These are phyloP conservation scores for Apotomis capreana DNA, from an alignment of 2,888 invertebrate genomes.

Conservation along the genomic window DNA sequence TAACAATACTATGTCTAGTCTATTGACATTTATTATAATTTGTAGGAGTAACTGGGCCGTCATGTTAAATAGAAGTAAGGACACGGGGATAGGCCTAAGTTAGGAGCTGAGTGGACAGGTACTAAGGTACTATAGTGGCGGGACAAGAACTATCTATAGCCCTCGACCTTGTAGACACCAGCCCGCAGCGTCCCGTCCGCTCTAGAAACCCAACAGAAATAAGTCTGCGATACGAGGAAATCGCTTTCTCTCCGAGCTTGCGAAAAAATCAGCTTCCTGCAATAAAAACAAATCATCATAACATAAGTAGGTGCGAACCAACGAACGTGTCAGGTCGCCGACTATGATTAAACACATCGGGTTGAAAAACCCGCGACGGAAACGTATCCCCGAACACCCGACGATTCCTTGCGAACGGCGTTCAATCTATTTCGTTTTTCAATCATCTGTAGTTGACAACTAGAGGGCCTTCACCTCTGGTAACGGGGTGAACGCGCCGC, in stretches of 20 bases:
- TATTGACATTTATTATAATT: background rate
- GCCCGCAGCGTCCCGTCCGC: conserved; percentile 25
- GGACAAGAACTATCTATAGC: conserved; percentile 51
- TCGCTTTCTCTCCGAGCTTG: conserved; percentile 24
- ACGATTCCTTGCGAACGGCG: conserved; percentile 24
- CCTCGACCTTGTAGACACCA: conserved; percentile 38
- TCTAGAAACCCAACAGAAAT: conserved; percentile 36
- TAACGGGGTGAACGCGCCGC: conserved; percentile 37
- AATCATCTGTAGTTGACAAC: conserved; percentile 45
- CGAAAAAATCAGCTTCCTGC: conserved; percentile 28
- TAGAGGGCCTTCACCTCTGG: conserved; percentile 56
- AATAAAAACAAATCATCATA: conserved; percentile 26
- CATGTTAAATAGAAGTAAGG: conserved; percentile 25
- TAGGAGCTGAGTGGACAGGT: conserved; percentile 31
- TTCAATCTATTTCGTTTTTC: conserved; percentile 41
- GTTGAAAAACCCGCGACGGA: conserved; percentile 44
- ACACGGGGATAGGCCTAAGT: conserved; percentile 20
- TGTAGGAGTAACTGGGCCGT: background rate
- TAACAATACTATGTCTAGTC: background rate
- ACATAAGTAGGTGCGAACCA: conserved; percentile 27
- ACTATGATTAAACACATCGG: conserved; percentile 28
- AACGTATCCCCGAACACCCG: conserved; percentile 33
- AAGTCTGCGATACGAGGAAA: conserved; percentile 12
- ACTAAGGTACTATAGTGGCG: conserved; percentile 43
- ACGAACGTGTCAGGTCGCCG: conserved; percentile 19